Evolutionary conservation across 2,113 vertebrate genomes (phyloP).

Genomic region (Puntigrus tetrazona): DNA sequence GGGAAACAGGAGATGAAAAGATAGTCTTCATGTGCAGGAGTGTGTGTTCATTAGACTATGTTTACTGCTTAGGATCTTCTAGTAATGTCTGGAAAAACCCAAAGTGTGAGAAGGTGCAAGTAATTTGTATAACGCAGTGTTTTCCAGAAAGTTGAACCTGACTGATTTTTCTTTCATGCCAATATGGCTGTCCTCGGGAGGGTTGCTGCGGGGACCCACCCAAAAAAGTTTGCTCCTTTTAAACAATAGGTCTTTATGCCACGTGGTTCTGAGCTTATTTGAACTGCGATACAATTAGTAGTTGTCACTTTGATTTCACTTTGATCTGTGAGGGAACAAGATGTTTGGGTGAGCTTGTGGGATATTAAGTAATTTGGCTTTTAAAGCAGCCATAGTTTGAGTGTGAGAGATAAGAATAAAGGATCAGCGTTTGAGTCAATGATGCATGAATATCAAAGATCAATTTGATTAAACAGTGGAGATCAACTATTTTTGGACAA

Average conservation of each 20-base stretch:
- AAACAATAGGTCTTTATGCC: background rate
- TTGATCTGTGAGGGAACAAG: slow-evolving; percentile 27
- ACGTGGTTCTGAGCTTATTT: background rate
- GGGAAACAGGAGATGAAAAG: slow-evolving; percentile 3
- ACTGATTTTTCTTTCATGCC: slow-evolving; percentile 1
- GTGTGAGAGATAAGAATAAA: background rate
- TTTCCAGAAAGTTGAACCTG: background rate
- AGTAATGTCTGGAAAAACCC: background rate
- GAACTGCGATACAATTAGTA: slow-evolving; percentile 7
- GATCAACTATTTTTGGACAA: background rate
- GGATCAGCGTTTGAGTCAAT: background rate
- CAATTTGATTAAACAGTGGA: background rate
- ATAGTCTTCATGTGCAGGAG: slow-evolving; percentile 15
- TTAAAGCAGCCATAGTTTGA: background rate
- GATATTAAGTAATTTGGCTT: slow-evolving; percentile 20
- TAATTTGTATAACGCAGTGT: background rate
- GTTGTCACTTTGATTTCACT: slow-evolving; percentile 24
- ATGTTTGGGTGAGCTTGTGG: slow-evolving; percentile 23
- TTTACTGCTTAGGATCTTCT: background rate
- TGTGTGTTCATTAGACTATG: slow-evolving; percentile 32
- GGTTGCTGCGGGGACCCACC: background rate
- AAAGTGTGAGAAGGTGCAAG: background rate
- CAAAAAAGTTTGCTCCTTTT: background rate
- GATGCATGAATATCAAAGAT: background rate
- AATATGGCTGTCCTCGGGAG: background rate